Evolutionary conservation across 2,888 invertebrate species (phyloP), one percentile per base, ranked within the genome.

Genomic region (Lochmaea capreae): DNA sequence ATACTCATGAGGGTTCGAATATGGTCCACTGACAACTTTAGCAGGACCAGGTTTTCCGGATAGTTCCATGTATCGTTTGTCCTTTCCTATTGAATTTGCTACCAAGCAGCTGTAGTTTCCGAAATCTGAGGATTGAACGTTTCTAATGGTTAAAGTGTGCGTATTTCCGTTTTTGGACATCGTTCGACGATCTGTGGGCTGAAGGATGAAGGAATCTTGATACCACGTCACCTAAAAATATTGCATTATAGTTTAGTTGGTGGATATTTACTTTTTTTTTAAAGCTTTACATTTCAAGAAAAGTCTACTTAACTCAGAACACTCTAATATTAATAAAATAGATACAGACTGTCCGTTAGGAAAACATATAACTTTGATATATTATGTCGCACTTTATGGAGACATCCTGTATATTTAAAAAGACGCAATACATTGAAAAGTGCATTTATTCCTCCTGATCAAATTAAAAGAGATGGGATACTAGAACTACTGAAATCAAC

Each of bases 21-120:
- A 88, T 0, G 90, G 89, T 0, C 91, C 89, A 74, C 91, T 91
- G 74, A 90, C 88, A 77, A 92, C 90, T 78, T 90, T 89, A 0
- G 92, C 91, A 18, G 91, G 90, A 3, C 92, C 91, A 0, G 92
- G 92, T 76, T 90, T 89, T 12, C 92, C 92, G 14, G 91, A 91
- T 52, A 92, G 87, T 82, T 91, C 91, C 80, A 92, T 91, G 81
- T 90, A 91, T 69, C 85, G 83, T 76, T 86, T 87, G 75, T 87
- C 87, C 62, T 83, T 81, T n/a, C 87, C 87, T 62, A 87, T 87
- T 9, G 87, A 87, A 77, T 87, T 87, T 22, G 83, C 81, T 10
- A 87, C 87, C 2, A 82, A 80, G 76, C 87, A 88, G 79, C 88
- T 88, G 78, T 90, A 90, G 83, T 92, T 92, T 59, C 92, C 92